Conservation (phyloP, 2,113 vertebrate species). For the Callopanchax toddi region DNA sequence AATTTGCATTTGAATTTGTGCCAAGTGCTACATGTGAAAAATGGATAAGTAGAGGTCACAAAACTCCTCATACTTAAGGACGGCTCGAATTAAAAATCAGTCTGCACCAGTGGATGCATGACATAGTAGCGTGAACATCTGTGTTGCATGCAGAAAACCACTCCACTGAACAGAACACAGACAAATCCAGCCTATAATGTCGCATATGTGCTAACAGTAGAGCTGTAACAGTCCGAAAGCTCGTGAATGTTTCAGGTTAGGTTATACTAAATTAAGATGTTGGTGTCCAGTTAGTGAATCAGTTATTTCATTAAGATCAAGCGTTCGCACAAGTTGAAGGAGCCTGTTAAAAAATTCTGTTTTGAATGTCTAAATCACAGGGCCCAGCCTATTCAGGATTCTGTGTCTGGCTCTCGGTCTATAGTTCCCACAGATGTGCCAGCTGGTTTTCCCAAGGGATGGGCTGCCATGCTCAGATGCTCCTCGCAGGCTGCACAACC, state of each 20-base stretch:
- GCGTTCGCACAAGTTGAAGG: slow-evolving; percentile 8
- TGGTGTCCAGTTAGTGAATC: slow-evolving; percentile 19
- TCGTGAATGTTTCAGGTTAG: slow-evolving; percentile 47
- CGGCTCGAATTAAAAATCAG: neutral
- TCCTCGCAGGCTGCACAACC: slow-evolving; percentile 29
- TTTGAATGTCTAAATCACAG: slow-evolving; percentile 51
- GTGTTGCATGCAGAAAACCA: neutral
- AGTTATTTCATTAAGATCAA: slow-evolving; percentile 45
- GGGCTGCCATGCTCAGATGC: slow-evolving; percentile 33
- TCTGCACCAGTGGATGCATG: neutral
- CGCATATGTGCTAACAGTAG: neutral
- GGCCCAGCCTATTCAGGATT: slow-evolving; percentile 34
- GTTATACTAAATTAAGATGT: slow-evolving; percentile 47
- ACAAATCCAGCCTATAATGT: neutral
- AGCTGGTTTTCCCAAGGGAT: slow-evolving; percentile 38
- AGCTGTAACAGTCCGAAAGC: slow-evolving; percentile 22
- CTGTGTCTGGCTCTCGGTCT: slow-evolving; percentile 31
- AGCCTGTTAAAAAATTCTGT: slow-evolving; percentile 32
- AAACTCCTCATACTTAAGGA: neutral
- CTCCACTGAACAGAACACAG: neutral
- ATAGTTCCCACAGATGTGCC: slow-evolving; percentile 46
- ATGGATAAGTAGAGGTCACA: neutral
- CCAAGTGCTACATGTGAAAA: neutral
- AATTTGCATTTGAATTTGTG: neutral
- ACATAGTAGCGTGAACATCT: neutral